These are phyloP conservation scores for Drosophila mauritiana DNA, from an alignment of 1,140 invertebrate genomes.

Conservation along the genomic window DNA sequence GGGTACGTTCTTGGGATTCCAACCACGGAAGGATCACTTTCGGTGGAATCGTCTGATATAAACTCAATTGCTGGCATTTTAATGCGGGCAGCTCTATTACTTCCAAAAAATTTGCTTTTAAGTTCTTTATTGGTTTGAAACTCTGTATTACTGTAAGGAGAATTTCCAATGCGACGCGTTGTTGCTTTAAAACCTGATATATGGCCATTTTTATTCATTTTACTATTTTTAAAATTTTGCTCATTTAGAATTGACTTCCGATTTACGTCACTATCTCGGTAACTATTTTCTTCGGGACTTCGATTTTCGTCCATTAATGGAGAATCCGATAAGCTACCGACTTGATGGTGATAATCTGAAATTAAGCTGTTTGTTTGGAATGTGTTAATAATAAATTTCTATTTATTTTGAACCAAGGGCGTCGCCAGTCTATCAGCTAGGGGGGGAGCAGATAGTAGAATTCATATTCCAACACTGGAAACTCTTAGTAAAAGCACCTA, in stretches of 20 bases:
- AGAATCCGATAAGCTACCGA: slow-evolving; percentile 43
- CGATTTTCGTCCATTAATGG: slow-evolving; percentile 75
- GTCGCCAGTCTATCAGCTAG: no score
- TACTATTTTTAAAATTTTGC: slow-evolving; percentile 29
- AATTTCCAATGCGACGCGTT: slow-evolving; percentile 48
- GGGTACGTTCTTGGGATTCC: slow-evolving; percentile 64
- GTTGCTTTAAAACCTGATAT: slow-evolving; percentile 25
- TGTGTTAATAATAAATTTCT: not conserved
- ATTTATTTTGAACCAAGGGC: not conserved
- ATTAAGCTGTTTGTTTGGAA: slow-evolving; percentile 46
- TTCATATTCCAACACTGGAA: no score
- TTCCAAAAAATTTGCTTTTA: slow-evolving; percentile 17
- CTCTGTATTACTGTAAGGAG: slow-evolving; percentile 1
- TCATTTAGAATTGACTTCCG: slow-evolving; percentile 48
- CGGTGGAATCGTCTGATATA: slow-evolving; percentile 16
- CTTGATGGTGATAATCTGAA: slow-evolving; percentile 29
- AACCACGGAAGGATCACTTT: slow-evolving; percentile 38
- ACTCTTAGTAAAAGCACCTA: no score
- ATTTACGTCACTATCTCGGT: slow-evolving; percentile 29
- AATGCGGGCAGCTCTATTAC: slow-evolving; percentile 12
- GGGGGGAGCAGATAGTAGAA: no score
- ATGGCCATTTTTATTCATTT: slow-evolving; percentile 2
- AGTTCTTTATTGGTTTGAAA: slow-evolving; percentile 26
- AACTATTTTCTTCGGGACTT: slow-evolving; percentile 53
- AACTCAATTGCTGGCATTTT: slow-evolving; percentile 24